phyloP scores from a whole-genome alignment of 2,797 vertebrate species.

The Lithobates pipiens region DNA sequence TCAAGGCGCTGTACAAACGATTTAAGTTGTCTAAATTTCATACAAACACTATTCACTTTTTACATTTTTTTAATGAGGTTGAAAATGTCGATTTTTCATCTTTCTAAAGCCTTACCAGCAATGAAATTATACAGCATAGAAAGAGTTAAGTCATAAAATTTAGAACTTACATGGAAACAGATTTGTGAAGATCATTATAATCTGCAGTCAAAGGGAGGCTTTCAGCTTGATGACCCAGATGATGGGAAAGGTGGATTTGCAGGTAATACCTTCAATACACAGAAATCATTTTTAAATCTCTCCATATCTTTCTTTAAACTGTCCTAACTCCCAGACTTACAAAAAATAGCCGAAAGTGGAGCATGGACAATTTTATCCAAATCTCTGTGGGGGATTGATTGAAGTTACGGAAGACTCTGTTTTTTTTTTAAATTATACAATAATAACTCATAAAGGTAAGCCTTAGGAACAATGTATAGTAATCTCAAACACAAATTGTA shows the following conservation, averaged over 20 bases:
- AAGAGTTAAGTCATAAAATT: background rate
- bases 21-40: too few relatives aligned
- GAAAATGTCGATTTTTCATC: too few relatives aligned
- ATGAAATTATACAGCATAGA: too few relatives aligned
- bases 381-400: background rate
- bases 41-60: too few relatives aligned
- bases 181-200: conserved; percentile 45
- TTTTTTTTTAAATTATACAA: too few relatives aligned
- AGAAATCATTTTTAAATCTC: conserved; percentile 36
- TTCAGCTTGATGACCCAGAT: conserved; percentile 32
- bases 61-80: too few relatives aligned
- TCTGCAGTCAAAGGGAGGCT: conserved; percentile 15
- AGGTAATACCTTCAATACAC: conserved; percentile 49
- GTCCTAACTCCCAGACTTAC: background rate
- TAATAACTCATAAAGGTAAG: too few relatives aligned
- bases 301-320: conserved; percentile 3
- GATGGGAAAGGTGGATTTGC: conserved; percentile 30
- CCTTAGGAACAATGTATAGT: too few relatives aligned
- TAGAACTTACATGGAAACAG: background rate
- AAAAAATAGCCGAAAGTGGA: background rate
- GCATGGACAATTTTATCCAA: background rate
- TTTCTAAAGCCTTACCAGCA: too few relatives aligned
- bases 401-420: background rate
- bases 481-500: too few relatives aligned
- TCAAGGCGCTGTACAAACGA: too few relatives aligned